A percentile compares a stretch with the other conserved stretches of the same genome.
phyloP scores from a whole-genome alignment of 2,888 invertebrate genomes.

The Desoria tigrina region DNA sequence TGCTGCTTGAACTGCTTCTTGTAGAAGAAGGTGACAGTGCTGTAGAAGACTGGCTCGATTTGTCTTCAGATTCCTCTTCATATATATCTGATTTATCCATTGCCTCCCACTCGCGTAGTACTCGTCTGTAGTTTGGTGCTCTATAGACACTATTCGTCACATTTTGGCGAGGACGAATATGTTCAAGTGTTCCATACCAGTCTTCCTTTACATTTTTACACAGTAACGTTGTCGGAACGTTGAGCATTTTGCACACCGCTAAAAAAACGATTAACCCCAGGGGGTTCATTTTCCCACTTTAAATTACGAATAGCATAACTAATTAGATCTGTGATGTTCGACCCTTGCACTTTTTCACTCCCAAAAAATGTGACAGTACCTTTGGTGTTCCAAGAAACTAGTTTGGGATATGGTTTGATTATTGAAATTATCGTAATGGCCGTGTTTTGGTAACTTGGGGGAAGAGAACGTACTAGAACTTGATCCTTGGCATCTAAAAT shows the following conservation, averaged over 20 bases:
- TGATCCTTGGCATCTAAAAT: too few species aligned
- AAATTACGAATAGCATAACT: background rate
- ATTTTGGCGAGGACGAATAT: background rate
- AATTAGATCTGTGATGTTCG: background rate
- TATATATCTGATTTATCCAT: background rate
- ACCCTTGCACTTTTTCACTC: background rate
- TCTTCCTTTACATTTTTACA: background rate
- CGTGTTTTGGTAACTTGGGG: constrained; percentile 4
- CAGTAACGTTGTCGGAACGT: constrained; percentile 20
- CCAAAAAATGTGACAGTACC: constrained; percentile 28
- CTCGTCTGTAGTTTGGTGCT: background rate
- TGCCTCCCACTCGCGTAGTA: background rate
- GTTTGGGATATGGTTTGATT: constrained; percentile 21
- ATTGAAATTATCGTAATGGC: constrained; percentile 16
- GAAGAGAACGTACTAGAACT: too few species aligned
- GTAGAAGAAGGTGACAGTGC: background rate
- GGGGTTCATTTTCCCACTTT: constrained; percentile 23
- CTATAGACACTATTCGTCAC: background rate
- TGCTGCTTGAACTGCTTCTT: background rate
- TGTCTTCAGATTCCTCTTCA: background rate
- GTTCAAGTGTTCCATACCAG: constrained; percentile 2
- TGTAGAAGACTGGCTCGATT: background rate
- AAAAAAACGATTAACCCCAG: constrained; percentile 31
- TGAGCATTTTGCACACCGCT: constrained; percentile 17
- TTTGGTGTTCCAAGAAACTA: constrained; percentile 27